A percentile compares a stretch with the other conserved stretches of the same genome.
phyloP scores from a whole-genome alignment of 2,113 vertebrate species.

The Periophthalmus modestus region DNA sequence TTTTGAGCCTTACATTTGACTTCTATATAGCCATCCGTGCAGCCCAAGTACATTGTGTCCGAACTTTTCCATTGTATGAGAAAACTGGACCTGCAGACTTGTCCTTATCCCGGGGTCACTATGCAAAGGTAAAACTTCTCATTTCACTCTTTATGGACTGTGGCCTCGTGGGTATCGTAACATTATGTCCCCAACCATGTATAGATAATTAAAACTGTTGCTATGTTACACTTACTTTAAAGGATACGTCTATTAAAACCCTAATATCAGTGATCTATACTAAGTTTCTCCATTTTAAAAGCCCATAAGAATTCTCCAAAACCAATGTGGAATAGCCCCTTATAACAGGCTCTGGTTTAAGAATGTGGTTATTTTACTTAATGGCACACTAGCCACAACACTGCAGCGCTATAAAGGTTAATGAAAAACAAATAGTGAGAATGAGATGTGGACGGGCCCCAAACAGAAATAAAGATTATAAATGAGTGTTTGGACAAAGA shows the following conservation, averaged over 20 bases:
- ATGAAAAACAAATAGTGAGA: conserved; percentile 14
- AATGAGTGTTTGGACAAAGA: conserved; percentile 8
- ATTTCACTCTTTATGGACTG: not conserved
- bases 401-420: conserved; percentile 9
- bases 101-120: conserved; percentile 1
- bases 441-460: conserved; percentile 3
- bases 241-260: not conserved
- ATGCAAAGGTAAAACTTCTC: not conserved
- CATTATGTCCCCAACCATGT: not conserved
- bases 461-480: conserved; percentile 3
- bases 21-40: not conserved
- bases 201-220: conserved; percentile 14
- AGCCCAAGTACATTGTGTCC: not conserved
- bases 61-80: not conserved
- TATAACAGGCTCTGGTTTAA: not conserved
- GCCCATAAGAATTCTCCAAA: conserved; percentile 4
- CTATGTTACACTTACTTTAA: conserved; percentile 17
- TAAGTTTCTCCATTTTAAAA: not conserved
- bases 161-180: conserved; percentile 1
- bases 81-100: not conserved
- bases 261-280: not conserved
- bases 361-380: conserved; percentile 9
- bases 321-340: not conserved
- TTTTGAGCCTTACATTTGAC: not conserved
- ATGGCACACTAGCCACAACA: conserved; percentile 7